phyloP scores from a whole-genome alignment of 1,140 invertebrate genomes.

The Calephelis virginiensis region DNA sequence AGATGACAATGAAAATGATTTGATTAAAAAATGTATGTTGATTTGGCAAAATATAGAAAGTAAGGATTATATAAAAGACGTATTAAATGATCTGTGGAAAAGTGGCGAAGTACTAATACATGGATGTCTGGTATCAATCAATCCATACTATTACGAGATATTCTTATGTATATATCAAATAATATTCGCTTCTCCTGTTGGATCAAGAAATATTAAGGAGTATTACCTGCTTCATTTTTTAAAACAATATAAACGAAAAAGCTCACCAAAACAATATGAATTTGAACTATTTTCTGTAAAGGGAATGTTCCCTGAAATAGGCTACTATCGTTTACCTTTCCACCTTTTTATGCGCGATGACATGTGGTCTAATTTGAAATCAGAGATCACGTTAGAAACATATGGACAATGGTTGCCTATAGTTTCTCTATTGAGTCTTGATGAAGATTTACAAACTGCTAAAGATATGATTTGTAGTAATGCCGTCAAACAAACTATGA shows the following conservation, averaged over 20 bases:
- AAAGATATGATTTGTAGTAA: slow-evolving; percentile 77
- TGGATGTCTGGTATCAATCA: slow-evolving; percentile 64
- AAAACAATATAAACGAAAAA: slow-evolving; percentile 66
- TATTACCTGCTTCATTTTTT: slow-evolving; percentile 70
- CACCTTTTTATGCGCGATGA: slow-evolving; percentile 71
- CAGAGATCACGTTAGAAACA: slow-evolving; percentile 73
- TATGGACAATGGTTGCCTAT: slow-evolving; percentile 71
- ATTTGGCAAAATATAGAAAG: slow-evolving; percentile 67
- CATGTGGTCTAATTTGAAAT: slow-evolving; percentile 75
- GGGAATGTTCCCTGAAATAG: slow-evolving; percentile 75
- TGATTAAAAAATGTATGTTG: slow-evolving; percentile 52
- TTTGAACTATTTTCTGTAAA: slow-evolving; percentile 75
- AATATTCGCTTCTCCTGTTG: slow-evolving; percentile 43
- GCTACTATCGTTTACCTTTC: slow-evolving; percentile 70
- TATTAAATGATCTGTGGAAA: slow-evolving; percentile 71
- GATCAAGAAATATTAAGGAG: slow-evolving; percentile 58
- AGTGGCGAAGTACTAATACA: slow-evolving; percentile 73
- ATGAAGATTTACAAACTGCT: slow-evolving; percentile 64
- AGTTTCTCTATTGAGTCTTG: slow-evolving; percentile 60
- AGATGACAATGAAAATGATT: slow-evolving; percentile 48
- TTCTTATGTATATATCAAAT: slow-evolving; percentile 69
- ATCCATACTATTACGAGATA: slow-evolving; percentile 75
- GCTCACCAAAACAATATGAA: slow-evolving; percentile 71
- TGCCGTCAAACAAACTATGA: slow-evolving; percentile 76
- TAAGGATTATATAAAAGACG: slow-evolving; percentile 62